These are phyloP conservation scores for Andrena minutula DNA, from an alignment of 2,888 invertebrate genomes.

Conservation along the genomic window DNA sequence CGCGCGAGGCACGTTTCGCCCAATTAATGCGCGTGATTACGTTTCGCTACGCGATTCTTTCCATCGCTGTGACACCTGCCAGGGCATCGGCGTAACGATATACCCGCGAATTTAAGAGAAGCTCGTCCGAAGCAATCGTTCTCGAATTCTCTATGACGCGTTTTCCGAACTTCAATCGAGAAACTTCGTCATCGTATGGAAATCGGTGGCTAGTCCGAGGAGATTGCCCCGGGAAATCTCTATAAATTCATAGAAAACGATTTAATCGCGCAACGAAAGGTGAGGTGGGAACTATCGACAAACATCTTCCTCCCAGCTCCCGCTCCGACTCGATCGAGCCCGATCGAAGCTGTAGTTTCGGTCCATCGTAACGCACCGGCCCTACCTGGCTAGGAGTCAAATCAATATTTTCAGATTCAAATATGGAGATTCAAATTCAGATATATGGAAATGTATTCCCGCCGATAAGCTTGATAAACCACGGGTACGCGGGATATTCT, in stretches of 20 bases:
- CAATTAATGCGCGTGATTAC: slow-evolving; percentile 46
- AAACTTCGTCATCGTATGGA: slow-evolving; percentile 28
- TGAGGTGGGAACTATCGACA: slow-evolving; percentile 63
- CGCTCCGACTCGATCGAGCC: slow-evolving; percentile 40
- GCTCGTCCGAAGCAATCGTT: slow-evolving; percentile 4
- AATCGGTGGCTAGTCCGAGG: slow-evolving; percentile 38
- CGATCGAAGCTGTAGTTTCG: slow-evolving; percentile 44
- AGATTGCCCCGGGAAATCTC: slow-evolving; percentile 60
- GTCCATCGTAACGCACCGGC: slow-evolving; percentile 43
- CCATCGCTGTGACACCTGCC: neutral
- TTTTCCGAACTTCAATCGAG: slow-evolving; percentile 27
- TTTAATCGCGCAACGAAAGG: slow-evolving; percentile 54
- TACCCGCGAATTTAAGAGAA: neutral
- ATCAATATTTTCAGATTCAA: slow-evolving; percentile 77
- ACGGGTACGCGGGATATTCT: slow-evolving; percentile 72
- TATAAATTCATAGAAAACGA: slow-evolving; percentile 70
- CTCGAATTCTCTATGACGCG: slow-evolving; percentile 8
- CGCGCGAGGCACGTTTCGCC: slow-evolving; percentile 31
- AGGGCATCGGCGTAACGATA: neutral
- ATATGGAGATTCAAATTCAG: slow-evolving; percentile 75
- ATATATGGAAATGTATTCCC: slow-evolving; percentile 77
- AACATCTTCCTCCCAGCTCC: slow-evolving; percentile 57
- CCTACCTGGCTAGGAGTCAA: slow-evolving; percentile 59
- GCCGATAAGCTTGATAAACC: slow-evolving; percentile 76
- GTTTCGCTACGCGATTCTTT: neutral